These are phyloP conservation scores for Melikaiella ostensackeni DNA, from an alignment of 2,888 invertebrate species.

Conservation along the genomic window DNA sequence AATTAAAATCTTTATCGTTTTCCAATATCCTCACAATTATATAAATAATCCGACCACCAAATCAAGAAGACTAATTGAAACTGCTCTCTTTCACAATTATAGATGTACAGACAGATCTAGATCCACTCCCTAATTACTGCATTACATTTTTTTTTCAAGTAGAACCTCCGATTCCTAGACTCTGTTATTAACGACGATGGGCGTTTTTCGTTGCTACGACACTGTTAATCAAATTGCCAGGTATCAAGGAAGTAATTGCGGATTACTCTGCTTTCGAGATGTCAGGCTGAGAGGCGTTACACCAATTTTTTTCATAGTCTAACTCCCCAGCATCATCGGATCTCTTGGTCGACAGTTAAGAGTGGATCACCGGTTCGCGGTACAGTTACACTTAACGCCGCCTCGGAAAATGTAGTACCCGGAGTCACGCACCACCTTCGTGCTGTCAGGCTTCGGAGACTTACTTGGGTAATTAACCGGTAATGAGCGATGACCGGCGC, in stretches of 20 bases:
- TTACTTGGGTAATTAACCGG: slow-evolving; percentile 68
- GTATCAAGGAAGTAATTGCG: background rate
- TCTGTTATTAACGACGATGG: background rate
- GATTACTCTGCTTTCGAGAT: slow-evolving; percentile 9
- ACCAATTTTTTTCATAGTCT: background rate
- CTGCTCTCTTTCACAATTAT: too few species aligned
- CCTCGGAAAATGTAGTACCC: slow-evolving; percentile 61
- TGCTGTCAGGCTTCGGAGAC: slow-evolving; percentile 61
- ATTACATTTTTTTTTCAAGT: background rate
- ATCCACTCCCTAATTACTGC: background rate
- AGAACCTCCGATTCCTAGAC: background rate
- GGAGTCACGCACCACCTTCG: slow-evolving; percentile 64
- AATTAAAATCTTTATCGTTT: too few species aligned
- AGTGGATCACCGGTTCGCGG: slow-evolving; percentile 37
- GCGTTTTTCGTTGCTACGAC: background rate
- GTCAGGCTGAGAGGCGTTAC: slow-evolving; percentile 11
- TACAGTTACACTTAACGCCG: slow-evolving; percentile 63
- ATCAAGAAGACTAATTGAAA: too few species aligned
- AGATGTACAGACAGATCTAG: background rate
- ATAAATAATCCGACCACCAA: too few species aligned
- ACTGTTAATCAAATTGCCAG: background rate
- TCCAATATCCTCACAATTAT: too few species aligned
- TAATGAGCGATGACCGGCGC: slow-evolving; percentile 68
- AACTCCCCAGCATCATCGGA: slow-evolving; percentile 12
- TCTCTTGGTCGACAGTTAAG: slow-evolving; percentile 26